phyloP scores from a whole-genome alignment of 2,113 vertebrate genomes.

The Sturnus vulgaris region DNA sequence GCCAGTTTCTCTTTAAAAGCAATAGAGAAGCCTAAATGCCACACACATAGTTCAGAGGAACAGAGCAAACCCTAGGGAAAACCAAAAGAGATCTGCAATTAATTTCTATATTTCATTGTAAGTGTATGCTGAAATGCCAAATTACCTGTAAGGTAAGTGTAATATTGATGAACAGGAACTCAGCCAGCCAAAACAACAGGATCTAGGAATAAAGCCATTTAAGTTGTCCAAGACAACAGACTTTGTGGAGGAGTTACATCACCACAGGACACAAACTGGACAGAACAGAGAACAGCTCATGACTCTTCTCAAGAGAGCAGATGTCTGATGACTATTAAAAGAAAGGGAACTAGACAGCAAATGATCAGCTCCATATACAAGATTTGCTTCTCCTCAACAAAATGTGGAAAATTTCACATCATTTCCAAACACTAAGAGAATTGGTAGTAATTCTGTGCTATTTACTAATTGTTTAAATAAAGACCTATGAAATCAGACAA shows the following conservation, averaged over 20 bases:
- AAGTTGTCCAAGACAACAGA: constrained; percentile 48
- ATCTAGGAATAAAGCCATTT: neutral
- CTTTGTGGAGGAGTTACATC: constrained; percentile 25
- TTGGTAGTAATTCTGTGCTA: neutral
- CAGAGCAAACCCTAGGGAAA: neutral
- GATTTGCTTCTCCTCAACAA: neutral
- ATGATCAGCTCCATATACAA: neutral
- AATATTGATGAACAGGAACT: neutral
- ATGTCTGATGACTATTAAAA: constrained; percentile 23
- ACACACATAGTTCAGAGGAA: neutral
- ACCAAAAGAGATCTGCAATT: neutral
- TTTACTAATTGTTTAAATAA: neutral
- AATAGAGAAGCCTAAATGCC: neutral
- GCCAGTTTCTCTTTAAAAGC: neutral
- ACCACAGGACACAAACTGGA: constrained; percentile 49
- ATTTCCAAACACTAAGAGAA: neutral
- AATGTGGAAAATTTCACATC: neutral
- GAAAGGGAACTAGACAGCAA: neutral
- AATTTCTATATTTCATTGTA: neutral
- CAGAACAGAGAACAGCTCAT: neutral
- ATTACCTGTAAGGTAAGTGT: neutral
- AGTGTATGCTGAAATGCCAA: neutral
- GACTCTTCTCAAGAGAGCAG: constrained; percentile 18
- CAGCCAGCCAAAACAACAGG: neutral
- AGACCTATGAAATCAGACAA: neutral